Percentiles rank a stretch among this genome's conserved stretches.
These are phyloP conservation scores for Lysandra bellargus DNA, from an alignment of 2,888 invertebrate genomes.

Conservation along the genomic window DNA sequence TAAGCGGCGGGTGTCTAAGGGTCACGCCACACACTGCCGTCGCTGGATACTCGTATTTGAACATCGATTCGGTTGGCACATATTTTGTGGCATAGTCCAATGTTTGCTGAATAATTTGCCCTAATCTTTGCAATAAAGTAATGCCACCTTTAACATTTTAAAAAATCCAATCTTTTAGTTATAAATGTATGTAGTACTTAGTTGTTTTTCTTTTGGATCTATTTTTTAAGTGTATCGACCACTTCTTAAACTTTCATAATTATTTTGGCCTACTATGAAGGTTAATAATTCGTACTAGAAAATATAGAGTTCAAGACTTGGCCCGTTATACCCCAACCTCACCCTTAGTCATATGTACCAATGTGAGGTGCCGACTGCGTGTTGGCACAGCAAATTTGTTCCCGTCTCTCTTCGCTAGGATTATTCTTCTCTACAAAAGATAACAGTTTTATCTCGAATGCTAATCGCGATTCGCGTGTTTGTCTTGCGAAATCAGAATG, in stretches of 20 bases:
- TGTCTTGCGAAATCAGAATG: constrained; percentile 53
- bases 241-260: no score
- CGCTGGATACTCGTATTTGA: neutral
- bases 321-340: constrained; percentile 40
- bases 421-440: constrained; percentile 73
- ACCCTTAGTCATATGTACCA: constrained; percentile 59
- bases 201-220: no score
- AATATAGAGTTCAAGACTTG: neutral
- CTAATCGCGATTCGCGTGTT: constrained; percentile 63
- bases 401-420: constrained; percentile 66
- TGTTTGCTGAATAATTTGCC: neutral
- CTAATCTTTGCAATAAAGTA: no score
- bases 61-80: neutral
- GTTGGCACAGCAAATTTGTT: constrained; percentile 77
- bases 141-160: no score
- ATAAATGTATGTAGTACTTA: no score
- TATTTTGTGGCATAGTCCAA: neutral
- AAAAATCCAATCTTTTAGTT: no score
- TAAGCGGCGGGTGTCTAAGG: constrained; percentile 64
- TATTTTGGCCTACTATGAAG: no score
- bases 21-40: constrained; percentile 44
- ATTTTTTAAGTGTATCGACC: no score
- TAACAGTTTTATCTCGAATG: constrained; percentile 68
- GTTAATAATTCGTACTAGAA: neutral
- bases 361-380: constrained; percentile 69